A percentile compares a stretch with the other conserved stretches of the same genome.
Evolutionary conservation across 92 coral and sea anemone species (phyloP).

Genomic region (Galaxea fascicularis): DNA sequence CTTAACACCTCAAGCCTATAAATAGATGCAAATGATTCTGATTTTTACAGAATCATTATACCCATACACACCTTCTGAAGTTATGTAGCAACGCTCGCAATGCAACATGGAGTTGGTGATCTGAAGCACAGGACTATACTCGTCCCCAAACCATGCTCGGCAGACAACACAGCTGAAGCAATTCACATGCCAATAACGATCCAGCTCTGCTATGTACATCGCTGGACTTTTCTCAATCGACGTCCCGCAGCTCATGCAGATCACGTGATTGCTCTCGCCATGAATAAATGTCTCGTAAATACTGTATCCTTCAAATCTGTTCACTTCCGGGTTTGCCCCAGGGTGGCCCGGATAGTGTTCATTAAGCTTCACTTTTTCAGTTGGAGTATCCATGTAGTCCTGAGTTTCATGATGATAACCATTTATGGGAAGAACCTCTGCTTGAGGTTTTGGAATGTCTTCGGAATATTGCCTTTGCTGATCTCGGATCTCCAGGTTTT

Average conservation of each 20-base stretch:
- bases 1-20: too few relatives aligned
- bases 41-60: too few relatives aligned
- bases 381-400: background rate
- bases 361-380: background rate
- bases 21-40: too few relatives aligned
- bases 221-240: slow-evolving; percentile 74
- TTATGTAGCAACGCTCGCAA: slow-evolving; percentile 87
- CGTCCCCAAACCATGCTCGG: slow-evolving; percentile 81
- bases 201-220: slow-evolving; percentile 87
- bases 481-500: slow-evolving; percentile 6
- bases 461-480: slow-evolving; percentile 11
- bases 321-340: slow-evolving; percentile 26
- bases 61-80: slow-evolving; percentile 75
- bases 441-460: slow-evolving; percentile 26
- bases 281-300: slow-evolving; percentile 85
- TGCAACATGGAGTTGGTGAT: slow-evolving; percentile 81
- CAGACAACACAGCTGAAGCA: slow-evolving; percentile 97
- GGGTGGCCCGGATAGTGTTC: slow-evolving; percentile 21
- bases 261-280: slow-evolving; percentile 81
- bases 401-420: slow-evolving; percentile 29
- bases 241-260: slow-evolving; percentile 79
- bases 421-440: slow-evolving; percentile 30
- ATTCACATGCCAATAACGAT: slow-evolving; percentile 97
- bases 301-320: slow-evolving; percentile 63
- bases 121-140: slow-evolving; percentile 75